Conservation (phyloP, 2,888 invertebrate species). For the Philopedon plagiatum region DNA sequence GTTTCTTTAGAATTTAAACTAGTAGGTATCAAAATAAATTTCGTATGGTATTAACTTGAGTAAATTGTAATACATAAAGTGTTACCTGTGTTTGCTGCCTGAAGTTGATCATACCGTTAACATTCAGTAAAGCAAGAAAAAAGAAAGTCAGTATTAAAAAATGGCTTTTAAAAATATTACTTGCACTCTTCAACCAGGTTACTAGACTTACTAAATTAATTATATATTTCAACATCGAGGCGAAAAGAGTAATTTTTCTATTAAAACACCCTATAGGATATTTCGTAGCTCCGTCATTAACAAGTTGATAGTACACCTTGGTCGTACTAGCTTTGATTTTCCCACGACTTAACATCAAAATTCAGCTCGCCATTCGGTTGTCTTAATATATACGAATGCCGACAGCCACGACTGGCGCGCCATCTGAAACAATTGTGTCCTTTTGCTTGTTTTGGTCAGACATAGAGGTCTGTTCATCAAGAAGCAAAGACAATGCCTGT, state of each 20-base stretch:
- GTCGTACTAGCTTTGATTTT: conserved; percentile 44
- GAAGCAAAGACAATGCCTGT: not conserved
- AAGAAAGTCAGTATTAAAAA: too few relatives aligned
- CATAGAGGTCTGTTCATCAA: conserved; percentile 11
- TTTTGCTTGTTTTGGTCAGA: not conserved
- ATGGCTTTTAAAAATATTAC: too few relatives aligned
- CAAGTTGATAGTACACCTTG: conserved; percentile 10
- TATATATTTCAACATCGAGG: too few relatives aligned
- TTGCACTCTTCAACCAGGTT: too few relatives aligned
- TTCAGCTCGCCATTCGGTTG: conserved; percentile 46
- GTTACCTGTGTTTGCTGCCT: too few relatives aligned
- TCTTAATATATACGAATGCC: conserved; percentile 51
- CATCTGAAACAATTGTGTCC: conserved; percentile 21
- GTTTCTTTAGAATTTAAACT: too few relatives aligned
- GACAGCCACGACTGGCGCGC: conserved; percentile 16
- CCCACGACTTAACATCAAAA: conserved; percentile 54
- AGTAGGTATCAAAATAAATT: too few relatives aligned
- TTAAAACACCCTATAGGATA: conserved; percentile 36
- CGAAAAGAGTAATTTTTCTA: not conserved
- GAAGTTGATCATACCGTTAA: too few relatives aligned
- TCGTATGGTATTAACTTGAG: too few relatives aligned
- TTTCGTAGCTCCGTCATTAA: conserved; percentile 30
- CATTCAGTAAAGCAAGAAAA: too few relatives aligned
- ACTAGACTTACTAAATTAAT: too few relatives aligned
- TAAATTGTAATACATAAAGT: too few relatives aligned